Conservation (phyloP, 2,888 invertebrate genomes). For the Lasioglossum zephyrum region DNA sequence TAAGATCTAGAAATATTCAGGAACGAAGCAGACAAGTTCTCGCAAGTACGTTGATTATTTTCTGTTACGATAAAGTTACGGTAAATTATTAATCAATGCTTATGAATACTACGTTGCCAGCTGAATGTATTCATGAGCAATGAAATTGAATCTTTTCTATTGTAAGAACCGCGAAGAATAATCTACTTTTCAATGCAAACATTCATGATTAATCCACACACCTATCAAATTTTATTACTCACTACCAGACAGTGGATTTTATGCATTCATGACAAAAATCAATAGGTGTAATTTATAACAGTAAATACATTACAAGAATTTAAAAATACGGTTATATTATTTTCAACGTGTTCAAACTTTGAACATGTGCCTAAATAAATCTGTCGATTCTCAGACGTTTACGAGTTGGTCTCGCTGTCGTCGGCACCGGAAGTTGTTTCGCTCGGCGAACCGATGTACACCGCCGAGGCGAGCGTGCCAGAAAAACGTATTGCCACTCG, state of each 20-base stretch:
- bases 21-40: neutral
- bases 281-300: too few relatives aligned
- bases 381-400: slow-evolving; percentile 27
- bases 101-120: too few relatives aligned
- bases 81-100: neutral
- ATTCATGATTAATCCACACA: too few relatives aligned
- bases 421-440: neutral
- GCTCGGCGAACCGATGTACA: slow-evolving; percentile 13
- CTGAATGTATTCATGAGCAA: neutral
- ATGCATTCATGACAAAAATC: too few relatives aligned
- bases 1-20: slow-evolving; percentile 15
- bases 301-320: too few relatives aligned
- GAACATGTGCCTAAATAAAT: neutral
- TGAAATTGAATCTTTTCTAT: too few relatives aligned
- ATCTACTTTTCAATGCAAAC: too few relatives aligned
- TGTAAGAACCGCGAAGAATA: too few relatives aligned
- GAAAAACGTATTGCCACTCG: slow-evolving; percentile 5
- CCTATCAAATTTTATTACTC: too few relatives aligned
- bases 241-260: too few relatives aligned
- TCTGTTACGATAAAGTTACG: neutral
- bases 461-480: slow-evolving; percentile 17
- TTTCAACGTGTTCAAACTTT: neutral
- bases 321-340: too few relatives aligned
- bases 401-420: slow-evolving; percentile 43
- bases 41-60: neutral